Base-by-base conservation (phyloP, 2,797 vertebrate genomes). In the Aeoliscus strigatus region DNA sequence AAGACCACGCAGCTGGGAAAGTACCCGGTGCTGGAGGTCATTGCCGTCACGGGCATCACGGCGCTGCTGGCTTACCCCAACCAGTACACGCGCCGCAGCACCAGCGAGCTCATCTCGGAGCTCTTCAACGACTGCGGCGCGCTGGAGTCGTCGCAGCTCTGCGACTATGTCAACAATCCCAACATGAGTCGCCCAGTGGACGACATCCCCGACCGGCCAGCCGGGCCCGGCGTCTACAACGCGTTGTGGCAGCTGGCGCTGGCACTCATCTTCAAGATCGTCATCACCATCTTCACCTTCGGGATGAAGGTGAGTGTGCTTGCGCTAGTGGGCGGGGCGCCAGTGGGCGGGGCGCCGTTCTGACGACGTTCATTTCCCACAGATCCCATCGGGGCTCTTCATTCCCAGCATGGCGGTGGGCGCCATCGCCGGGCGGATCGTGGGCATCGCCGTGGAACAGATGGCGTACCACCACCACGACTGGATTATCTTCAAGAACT, bases 361-460 rank as follows among this genome's bases (percentile, higher is more conserved):
- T n/a, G n/a, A n/a, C n/a, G n/a, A n/a, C n/a, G n/a, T n/a, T n/a
- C n/a, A n/a, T n/a, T n/a, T n/a, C n/a, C n/a, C n/a, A n/a, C 60
- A 99, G 96, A 96, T 99, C 1, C 96, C 96, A 0, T 93, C 96
- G 0, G 96, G 96, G 18, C 54, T 99, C 77, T 99, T 99, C 78
- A 99, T 99, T 73, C 96, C 96, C 58, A 98, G 96, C 73, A 99
- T 99, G 96, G 96, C 96, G 30, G 96, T 99, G 2, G 96, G 96
- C 5, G 96, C 96, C 0, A 98, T 99, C 38, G 96, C 96, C 0
- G 96, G 96, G 23, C 90, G 96, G n/a, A 97, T 99, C 14, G 96
- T 99, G 4, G 96, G 96, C 54, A 97, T 99, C 32, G 93, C 93
- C 0, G 89, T 99, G 81, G 96, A 99, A 71, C 96, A 99, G 81